A percentile compares a stretch with the other conserved stretches of the same genome.
These are phyloP conservation scores for Saccostrea cuccullata DNA, from an alignment of 1,140 invertebrate genomes.

Conservation along the genomic window DNA sequence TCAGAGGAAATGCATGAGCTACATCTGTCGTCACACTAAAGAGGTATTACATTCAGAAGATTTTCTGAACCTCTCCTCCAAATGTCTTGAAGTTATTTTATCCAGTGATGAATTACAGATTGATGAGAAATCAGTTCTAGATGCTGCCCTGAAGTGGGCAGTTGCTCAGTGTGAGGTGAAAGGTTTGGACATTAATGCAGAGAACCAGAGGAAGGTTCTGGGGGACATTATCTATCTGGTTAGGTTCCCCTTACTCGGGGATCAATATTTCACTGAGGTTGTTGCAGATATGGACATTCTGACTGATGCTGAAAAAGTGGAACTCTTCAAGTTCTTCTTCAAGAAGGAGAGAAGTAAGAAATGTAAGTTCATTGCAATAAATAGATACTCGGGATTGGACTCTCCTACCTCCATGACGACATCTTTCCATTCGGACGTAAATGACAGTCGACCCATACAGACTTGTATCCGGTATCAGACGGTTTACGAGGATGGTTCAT, in stretches of 20 bases:
- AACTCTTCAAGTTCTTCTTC: conserved; percentile 64
- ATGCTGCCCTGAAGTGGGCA: conserved; percentile 56
- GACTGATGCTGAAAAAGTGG: conserved; percentile 60
- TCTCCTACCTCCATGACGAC: conserved; percentile 29
- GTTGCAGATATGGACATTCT: conserved; percentile 60
- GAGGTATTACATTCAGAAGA: conserved; percentile 53
- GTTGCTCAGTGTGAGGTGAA: conserved; percentile 54
- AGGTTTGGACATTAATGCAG: conserved; percentile 49
- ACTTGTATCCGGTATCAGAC: conserved; percentile 58
- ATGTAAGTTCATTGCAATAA: conserved; percentile 41
- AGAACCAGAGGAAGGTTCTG: conserved; percentile 57
- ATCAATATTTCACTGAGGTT: conserved; percentile 60
- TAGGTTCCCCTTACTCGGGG: conserved; percentile 61
- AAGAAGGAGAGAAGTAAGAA: conserved; percentile 51
- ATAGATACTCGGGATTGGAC: conserved; percentile 41
- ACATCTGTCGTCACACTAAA: conserved; percentile 55
- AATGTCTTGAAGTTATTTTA: conserved; percentile 56
- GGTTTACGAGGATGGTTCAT: conserved; percentile 61
- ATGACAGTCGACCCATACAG: conserved; percentile 56
- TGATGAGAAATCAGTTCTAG: conserved; percentile 57
- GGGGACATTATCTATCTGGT: conserved; percentile 58
- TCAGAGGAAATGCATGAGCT: conserved; percentile 57
- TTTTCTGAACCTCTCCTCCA: conserved; percentile 57
- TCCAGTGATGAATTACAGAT: conserved; percentile 56
- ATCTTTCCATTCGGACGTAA: conserved; percentile 43